Conservation (phyloP, 2,797 vertebrate genomes). For the Monodelphis domestica region DNA sequence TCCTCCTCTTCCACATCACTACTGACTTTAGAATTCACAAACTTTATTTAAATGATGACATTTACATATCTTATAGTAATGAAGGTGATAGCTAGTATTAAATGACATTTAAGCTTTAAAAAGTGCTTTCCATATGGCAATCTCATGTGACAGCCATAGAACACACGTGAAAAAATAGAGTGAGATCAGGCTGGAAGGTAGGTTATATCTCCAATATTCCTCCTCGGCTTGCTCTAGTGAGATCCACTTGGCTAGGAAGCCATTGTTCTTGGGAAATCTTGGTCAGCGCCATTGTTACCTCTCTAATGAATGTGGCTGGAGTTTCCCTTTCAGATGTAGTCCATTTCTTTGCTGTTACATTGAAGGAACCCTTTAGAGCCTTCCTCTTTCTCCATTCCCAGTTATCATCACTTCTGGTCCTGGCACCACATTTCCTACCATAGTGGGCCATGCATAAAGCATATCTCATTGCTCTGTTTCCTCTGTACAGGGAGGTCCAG, state of each 20-base stretch:
- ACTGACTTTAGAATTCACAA: neutral
- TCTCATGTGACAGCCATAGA: neutral
- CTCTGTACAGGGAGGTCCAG: slow-evolving; percentile 71
- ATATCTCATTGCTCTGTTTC: slow-evolving; percentile 30
- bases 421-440: neutral
- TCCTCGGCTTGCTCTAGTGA: neutral
- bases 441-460: neutral
- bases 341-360: neutral
- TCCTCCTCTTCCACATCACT: too few relatives aligned
- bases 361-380: neutral
- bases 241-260: neutral
- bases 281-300: neutral
- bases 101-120: neutral
- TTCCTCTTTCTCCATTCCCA: neutral
- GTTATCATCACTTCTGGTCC: too few relatives aligned
- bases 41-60: neutral
- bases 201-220: neutral
- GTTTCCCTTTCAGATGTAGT: neutral
- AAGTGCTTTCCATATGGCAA: neutral
- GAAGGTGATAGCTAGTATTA: too few relatives aligned
- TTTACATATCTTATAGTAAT: neutral
- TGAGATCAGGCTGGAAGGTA: neutral
- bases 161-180: neutral
- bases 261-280: neutral
- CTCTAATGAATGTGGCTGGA: neutral